Evolutionary conservation across 2,888 invertebrate species (phyloP).

Genomic region (Harmothoe impar): DNA sequence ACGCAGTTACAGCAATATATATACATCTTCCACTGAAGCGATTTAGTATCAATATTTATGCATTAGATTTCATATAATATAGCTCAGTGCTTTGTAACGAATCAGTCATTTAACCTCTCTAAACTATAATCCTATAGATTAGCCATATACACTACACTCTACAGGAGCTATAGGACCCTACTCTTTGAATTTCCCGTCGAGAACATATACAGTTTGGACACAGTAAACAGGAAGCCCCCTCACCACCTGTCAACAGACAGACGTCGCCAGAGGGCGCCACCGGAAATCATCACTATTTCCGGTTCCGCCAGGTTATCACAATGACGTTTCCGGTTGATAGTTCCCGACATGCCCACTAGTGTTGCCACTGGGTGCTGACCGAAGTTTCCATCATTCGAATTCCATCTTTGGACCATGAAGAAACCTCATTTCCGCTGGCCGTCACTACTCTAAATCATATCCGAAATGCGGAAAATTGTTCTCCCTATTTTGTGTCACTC

Average conservation of each 20-base stretch:
- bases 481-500: background rate
- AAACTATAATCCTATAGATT: no score
- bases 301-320: slow-evolving; percentile 3
- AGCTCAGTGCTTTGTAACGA: no score
- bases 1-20: no score
- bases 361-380: background rate
- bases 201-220: background rate
- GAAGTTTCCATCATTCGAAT: background rate
- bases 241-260: background rate
- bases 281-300: slow-evolving; percentile 30
- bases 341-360: background rate
- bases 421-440: background rate
- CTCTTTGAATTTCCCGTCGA: no score
- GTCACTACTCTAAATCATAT: background rate
- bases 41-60: no score
- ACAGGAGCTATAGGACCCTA: no score
- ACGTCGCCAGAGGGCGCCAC: background rate
- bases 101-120: no score
- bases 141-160: no score
- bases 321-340: slow-evolving; percentile 26
- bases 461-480: background rate
- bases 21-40: no score
- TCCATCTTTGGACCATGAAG: background rate
- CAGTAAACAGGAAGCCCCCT: background rate
- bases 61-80: no score